A percentile compares a stretch with the other conserved stretches of the same genome.
Evolutionary conservation across 2,888 invertebrate genomes (phyloP).

Genomic region (Megastigmus dorsalis): DNA sequence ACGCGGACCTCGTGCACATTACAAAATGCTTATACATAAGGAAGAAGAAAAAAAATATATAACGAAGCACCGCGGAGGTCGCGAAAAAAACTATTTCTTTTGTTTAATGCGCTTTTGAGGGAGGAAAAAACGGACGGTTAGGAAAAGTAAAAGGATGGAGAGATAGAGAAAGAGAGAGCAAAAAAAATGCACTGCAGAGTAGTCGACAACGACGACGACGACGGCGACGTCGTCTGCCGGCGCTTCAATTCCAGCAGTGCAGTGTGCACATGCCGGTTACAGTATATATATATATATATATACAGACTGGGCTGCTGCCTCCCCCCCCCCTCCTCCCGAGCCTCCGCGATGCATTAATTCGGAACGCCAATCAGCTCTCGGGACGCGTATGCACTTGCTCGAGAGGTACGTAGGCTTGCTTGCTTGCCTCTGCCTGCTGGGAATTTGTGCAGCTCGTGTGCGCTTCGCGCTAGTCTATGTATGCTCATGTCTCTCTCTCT

Average conservation of each 20-base stretch:
- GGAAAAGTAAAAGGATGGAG: too few species aligned
- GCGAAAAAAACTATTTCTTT: conserved; percentile 16
- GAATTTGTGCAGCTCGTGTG: conserved; percentile 32
- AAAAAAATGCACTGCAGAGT: not conserved
- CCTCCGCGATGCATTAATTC: conserved; percentile 41
- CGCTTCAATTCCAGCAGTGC: not conserved
- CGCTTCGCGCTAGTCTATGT: too few species aligned
- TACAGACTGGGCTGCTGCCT: too few species aligned
- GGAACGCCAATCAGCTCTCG: conserved; percentile 43
- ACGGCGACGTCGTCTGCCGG: not conserved
- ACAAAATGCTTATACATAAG: too few species aligned
- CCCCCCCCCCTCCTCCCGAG: too few species aligned
- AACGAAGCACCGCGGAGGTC: too few species aligned
- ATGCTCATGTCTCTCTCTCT: not conserved
- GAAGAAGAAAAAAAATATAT: too few species aligned
- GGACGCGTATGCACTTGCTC: not conserved
- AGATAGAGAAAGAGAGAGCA: not conserved
- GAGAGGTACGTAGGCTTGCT: not conserved
- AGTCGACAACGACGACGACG: not conserved
- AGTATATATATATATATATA: not conserved
- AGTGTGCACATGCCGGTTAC: not conserved
- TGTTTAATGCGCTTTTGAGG: not conserved
- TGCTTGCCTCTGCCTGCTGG: conserved; percentile 11
- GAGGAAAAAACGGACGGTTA: too few species aligned
- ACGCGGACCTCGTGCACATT: too few species aligned